Conservation (phyloP, 2,888 invertebrate genomes). For the Nymphalis polychloros region DNA sequence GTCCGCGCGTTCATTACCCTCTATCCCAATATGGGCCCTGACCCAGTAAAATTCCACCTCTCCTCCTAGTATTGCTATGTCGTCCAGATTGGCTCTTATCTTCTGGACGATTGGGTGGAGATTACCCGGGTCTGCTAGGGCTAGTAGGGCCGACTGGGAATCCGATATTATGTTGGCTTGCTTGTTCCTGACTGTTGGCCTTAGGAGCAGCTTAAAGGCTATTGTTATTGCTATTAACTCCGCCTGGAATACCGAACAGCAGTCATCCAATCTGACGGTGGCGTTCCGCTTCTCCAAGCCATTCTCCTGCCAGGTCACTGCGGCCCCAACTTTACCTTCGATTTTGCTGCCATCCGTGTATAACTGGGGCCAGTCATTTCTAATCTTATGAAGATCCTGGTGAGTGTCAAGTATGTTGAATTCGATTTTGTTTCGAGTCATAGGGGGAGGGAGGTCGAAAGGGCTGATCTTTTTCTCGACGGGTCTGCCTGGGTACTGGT, state of each 20-base stretch:
- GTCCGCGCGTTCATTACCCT: constrained; percentile 27
- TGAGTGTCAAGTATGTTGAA: no score
- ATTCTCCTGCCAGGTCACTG: constrained; percentile 30
- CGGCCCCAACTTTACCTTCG: constrained; percentile 36
- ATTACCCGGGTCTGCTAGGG: neutral
- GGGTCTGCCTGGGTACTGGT: neutral
- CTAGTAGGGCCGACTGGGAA: constrained; percentile 23
- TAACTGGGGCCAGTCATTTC: neutral
- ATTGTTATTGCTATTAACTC: constrained; percentile 30
- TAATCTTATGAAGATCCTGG: neutral
- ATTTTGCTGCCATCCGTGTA: constrained; percentile 40
- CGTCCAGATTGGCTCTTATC: neutral
- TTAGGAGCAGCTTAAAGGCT: neutral
- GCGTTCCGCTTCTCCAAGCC: constrained; percentile 15
- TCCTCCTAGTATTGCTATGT: no score
- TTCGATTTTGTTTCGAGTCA: no score
- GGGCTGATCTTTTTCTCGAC: neutral
- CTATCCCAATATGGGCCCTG: constrained; percentile 17
- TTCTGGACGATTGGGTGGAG: neutral
- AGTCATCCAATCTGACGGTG: constrained; percentile 24
- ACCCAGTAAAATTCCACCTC: neutral
- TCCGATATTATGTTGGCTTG: constrained; percentile 27
- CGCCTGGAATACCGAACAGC: constrained; percentile 38
- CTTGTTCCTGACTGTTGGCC: neutral
- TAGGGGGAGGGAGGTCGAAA: neutral